Evolutionary conservation across 2,797 vertebrate species (phyloP).

Genomic region (Typhlichthys subterraneus): DNA sequence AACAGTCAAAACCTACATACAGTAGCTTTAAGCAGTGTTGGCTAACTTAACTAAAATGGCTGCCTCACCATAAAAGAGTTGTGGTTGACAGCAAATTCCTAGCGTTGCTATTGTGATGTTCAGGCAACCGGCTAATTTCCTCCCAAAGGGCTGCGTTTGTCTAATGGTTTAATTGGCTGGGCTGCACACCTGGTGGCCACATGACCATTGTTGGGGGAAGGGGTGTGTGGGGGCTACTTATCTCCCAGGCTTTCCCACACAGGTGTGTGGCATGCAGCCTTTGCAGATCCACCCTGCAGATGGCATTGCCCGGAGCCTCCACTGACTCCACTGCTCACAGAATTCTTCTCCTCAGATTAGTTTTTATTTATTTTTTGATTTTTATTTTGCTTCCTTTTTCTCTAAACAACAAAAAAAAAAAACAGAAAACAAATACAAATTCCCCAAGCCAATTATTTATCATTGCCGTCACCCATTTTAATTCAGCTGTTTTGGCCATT

Average conservation of each 20-base stretch:
- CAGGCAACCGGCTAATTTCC: constrained; percentile 70
- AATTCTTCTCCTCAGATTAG: constrained; percentile 48
- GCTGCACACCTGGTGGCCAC: constrained; percentile 78
- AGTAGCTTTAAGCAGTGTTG: background rate
- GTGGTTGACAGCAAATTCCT: constrained; percentile 52
- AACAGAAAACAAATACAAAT: constrained; percentile 17
- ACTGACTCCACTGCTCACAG: constrained; percentile 48
- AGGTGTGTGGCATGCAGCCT: constrained; percentile 76
- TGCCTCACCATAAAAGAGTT: constrained; percentile 46
- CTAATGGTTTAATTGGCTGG: constrained; percentile 81
- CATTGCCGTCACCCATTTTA: constrained; percentile 50
- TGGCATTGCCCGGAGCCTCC: constrained; percentile 71
- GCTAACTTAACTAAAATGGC: constrained; percentile 17
- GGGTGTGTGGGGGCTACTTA: constrained; percentile 57
- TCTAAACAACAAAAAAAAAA: constrained; percentile 12
- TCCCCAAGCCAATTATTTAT: constrained; percentile 59
- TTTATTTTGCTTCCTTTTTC: constrained; percentile 18
- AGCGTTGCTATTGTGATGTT: constrained; percentile 61
- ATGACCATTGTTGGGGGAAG: constrained; percentile 60
- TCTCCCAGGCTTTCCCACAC: constrained; percentile 74
- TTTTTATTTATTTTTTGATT: constrained; percentile 36
- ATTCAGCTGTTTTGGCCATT: constrained; percentile 59
- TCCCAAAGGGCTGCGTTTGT: constrained; percentile 78
- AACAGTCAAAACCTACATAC: too few species aligned
- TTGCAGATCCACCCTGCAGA: constrained; percentile 72